Base-by-base conservation (phyloP, 2,888 invertebrate genomes). In the Xylocampa areola region DNA sequence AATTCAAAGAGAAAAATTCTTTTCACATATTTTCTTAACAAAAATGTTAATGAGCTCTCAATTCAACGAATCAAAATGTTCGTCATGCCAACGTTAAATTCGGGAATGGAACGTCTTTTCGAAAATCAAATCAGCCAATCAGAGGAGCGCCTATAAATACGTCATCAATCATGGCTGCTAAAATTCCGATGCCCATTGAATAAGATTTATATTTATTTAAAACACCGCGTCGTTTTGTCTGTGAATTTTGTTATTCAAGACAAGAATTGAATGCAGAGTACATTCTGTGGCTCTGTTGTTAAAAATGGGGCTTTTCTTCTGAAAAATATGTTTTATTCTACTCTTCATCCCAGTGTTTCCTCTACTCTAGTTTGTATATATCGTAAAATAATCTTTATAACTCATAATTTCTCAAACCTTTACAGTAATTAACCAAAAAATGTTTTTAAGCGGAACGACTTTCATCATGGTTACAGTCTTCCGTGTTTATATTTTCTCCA, bases 111-210 rank as follows among this genome's bases (percentile, higher is more conserved):
- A 82, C 77, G 76, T 68, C 77, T 77, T 77, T 76, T 76, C 72
- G 68, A 78, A 84, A 86, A 85, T 88, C 81, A 82, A 87, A 88
- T 88, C 86, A 87, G 77, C 86, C 86, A 87, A 87, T 88, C 87
- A 87, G 79, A 75, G 80, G 62, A 68, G 73, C 68, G 68, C 68
- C 71, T 62, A 76, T 81, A 81, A 82, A 84, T 82, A 83, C 84
- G 82, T 85, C 83, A 87, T 87, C 83, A 84, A 86, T 87, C 85
- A 86, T 83, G 80, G 78, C 65, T 35, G 52, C 62, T 57, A 47
- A 57, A 59, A 72, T 73, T 63, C 21, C 30, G 36, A 37, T 65
- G 40, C 17, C 48, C 48, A 51, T 57, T 57, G 62, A 59, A 57
- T 62, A n/a, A n/a, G n/a, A n/a, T n/a, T n/a, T 58, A 40, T 59